Percentiles rank a stretch among this genome's conserved stretches.
Evolutionary conservation across 2,113 vertebrate species (phyloP).

Genomic region (Leptobrachium leishanense): DNA sequence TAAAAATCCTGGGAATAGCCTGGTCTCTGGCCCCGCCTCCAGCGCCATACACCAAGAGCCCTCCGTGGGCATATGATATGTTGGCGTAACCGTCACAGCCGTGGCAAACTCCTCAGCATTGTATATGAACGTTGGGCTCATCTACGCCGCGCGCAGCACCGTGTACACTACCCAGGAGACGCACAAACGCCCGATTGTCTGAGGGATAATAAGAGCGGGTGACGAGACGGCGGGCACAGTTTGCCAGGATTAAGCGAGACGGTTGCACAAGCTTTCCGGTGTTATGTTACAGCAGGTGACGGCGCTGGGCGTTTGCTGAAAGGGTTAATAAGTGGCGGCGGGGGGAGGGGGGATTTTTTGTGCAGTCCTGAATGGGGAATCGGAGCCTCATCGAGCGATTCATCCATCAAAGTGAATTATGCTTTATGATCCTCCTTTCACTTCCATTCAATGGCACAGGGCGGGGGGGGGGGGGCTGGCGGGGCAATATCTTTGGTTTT

Average conservation of each 20-base stretch:
- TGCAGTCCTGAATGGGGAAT: neutral
- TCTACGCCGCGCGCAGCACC: no score
- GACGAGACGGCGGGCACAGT: neutral
- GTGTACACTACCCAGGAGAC: no score
- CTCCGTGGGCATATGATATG: no score
- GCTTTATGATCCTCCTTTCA: neutral
- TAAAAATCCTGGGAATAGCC: no score
- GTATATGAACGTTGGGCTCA: no score
- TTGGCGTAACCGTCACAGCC: no score
- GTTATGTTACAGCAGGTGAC: neutral
- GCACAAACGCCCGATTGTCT: neutral
- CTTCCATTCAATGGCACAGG: slow-evolving; percentile 27
- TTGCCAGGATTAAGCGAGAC: neutral
- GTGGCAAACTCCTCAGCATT: no score
- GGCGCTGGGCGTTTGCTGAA: neutral
- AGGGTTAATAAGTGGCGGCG: slow-evolving; percentile 14
- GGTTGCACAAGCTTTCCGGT: neutral
- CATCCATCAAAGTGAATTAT: slow-evolving; percentile 12
- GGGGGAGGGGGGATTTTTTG: neutral
- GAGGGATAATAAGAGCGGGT: neutral
- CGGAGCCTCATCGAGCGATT: neutral
- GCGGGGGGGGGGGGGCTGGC: neutral
- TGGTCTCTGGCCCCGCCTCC: no score
- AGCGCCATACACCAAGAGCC: no score
- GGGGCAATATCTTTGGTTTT: neutral